Evolutionary conservation across 2,113 vertebrate species (phyloP).

Genomic region (Pipra filicauda): DNA sequence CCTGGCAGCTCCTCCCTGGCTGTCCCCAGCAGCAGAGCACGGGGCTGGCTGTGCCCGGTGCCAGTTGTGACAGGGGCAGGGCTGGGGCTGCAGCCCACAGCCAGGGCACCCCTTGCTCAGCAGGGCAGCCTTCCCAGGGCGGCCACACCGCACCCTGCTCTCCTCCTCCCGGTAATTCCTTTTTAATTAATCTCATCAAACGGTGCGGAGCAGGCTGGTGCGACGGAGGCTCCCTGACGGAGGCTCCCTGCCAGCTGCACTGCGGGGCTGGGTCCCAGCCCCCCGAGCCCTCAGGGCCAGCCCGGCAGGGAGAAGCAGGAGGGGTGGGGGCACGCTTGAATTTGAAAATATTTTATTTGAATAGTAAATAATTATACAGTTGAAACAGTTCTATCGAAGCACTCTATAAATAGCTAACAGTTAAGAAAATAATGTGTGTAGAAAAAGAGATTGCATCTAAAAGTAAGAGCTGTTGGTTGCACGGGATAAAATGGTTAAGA

Average conservation of each 20-base stretch:
- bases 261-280: neutral
- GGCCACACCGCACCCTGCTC: neutral
- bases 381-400: slow-evolving; percentile 97
- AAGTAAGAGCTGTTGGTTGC: slow-evolving; percentile 92
- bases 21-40: neutral
- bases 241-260: neutral
- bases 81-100: neutral
- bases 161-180: neutral
- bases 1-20: neutral
- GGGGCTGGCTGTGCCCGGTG: accelerated
- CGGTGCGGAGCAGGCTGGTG: neutral
- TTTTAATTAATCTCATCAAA: neutral
- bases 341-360: slow-evolving; percentile 99
- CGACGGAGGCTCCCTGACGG: neutral
- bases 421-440: slow-evolving; percentile 99
- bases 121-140: neutral
- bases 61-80: neutral
- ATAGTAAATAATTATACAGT: slow-evolving; percentile 96
- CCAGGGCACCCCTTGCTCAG: neutral
- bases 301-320: neutral
- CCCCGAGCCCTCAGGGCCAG: neutral
- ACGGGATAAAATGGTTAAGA: slow-evolving; percentile 75
- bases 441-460: slow-evolving; percentile 99
- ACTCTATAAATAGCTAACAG: slow-evolving; percentile 99
- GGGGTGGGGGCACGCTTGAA: slow-evolving; percentile 46